Evolutionary conservation across 2,888 invertebrate species (phyloP), one percentile per base, ranked within the genome.

Genomic region (Trachelus iudaicus): DNA sequence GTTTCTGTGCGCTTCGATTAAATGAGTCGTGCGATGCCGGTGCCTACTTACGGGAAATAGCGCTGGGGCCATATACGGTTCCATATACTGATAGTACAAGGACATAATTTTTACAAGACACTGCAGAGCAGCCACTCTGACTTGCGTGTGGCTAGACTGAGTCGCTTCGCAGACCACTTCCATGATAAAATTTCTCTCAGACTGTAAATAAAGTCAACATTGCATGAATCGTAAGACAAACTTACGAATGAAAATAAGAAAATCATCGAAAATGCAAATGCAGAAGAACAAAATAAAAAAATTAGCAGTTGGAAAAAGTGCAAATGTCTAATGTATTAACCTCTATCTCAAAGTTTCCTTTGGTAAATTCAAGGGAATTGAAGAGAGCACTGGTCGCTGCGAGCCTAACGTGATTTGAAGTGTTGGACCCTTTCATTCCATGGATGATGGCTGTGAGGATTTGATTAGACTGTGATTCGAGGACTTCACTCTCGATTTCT

Each of bases 161-260:
- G 99, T 99, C 4, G 99, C 98, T 93, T 99, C 98, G 93, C 99
- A 99, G 11, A 99, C 99, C 76, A 98, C 98, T 93, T 99, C 98
- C 99, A 99, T 99, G 78, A 99, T 99, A 91, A 98, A 98, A 92
- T 99, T 98, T 83, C 99, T 94, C 92, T 99, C 99, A 79, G 96
- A 95, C 94, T 95, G 85, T 69, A 86, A 86, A 68, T 77, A 77
- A 71, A 77, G 76, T 76, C 76, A 69, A 31, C 37, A 68, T 79
- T 11, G 15, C 30, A n/a, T 68, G 1, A 69, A 4, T 74, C 11
- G 74, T n/a, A 77, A 11, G 11, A 11, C 15, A 76, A 15, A 76
- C 12, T 15, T 11, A 69, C 69, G 37, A 34, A 34, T 35, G 6
- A 56, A 71, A 73, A 15, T 40, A 77, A 30, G n/a, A 37, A 12